Conservation (phyloP, 1,140 invertebrate species). For the Drosophila rhopaloa region DNA sequence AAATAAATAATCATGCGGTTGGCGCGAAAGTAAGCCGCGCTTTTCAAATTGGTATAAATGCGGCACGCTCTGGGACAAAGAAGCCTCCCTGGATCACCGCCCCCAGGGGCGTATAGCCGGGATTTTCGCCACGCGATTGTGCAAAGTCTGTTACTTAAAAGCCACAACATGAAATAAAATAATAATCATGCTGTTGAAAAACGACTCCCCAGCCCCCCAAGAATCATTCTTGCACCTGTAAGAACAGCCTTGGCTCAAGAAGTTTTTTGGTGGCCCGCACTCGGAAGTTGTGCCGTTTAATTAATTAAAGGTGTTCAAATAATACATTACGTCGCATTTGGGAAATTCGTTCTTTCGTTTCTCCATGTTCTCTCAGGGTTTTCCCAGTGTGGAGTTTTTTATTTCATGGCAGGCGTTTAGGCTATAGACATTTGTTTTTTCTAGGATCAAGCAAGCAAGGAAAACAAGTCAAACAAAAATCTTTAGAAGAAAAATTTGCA, state of each 20-base stretch:
- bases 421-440: constrained; percentile 32
- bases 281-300: constrained; percentile 72
- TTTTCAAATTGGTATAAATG: constrained; percentile 80
- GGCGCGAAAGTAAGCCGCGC: constrained; percentile 67
- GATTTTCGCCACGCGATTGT: constrained; percentile 20
- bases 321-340: constrained; percentile 66
- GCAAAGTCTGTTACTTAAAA: constrained; percentile 40
- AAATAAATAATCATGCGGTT: constrained; percentile 77
- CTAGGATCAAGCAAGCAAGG: constrained; percentile 3
- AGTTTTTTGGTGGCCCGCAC: constrained; percentile 45
- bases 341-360: constrained; percentile 38
- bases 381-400: not conserved
- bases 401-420: constrained; percentile 5
- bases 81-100: constrained; percentile 5
- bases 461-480: not conserved
- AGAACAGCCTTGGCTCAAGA: constrained; percentile 10
- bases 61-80: constrained; percentile 58
- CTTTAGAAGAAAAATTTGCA: constrained; percentile 2
- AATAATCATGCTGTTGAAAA: constrained; percentile 61
- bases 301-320: constrained; percentile 80
- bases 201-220: constrained; percentile 13
- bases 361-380: not conserved
- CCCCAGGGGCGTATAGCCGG: constrained; percentile 7
- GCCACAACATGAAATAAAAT: constrained; percentile 43
- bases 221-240: constrained; percentile 12